Evolutionary conservation across 2,797 vertebrate genomes (phyloP).

Genomic region (Sebastes trivittatus): DNA sequence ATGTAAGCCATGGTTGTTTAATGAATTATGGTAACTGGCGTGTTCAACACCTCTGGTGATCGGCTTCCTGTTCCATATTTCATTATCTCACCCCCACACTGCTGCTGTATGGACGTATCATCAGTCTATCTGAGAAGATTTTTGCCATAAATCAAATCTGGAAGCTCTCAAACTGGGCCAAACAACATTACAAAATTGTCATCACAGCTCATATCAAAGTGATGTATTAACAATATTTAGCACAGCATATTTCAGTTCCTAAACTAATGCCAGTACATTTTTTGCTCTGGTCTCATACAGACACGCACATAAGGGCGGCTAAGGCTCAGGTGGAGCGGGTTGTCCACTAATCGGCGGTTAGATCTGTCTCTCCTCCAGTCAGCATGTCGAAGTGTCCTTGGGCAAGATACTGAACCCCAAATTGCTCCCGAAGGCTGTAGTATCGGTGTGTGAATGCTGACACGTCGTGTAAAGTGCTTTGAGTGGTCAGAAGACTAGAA

Average conservation of each 20-base stretch:
- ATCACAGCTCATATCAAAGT: conserved; percentile 1
- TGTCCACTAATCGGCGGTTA: too few species aligned
- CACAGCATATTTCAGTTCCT: background rate
- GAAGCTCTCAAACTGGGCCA: conserved; percentile 11
- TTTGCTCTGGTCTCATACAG: background rate
- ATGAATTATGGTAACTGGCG: background rate
- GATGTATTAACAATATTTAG: conserved; percentile 23
- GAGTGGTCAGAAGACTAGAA: too few species aligned
- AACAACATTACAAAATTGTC: conserved; percentile 36
- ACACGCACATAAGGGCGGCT: background rate
- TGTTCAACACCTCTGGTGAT: background rate
- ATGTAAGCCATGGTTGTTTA: background rate
- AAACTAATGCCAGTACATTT: background rate
- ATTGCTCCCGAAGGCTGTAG: too few species aligned
- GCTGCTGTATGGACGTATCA: conserved; percentile 3
- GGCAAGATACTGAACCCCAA: too few species aligned
- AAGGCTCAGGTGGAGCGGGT: accelerated
- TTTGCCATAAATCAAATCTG: conserved; percentile 32
- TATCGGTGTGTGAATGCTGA: too few species aligned
- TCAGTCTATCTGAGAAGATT: conserved; percentile 13
- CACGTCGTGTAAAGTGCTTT: too few species aligned
- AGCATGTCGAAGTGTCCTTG: too few species aligned
- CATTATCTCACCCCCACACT: background rate
- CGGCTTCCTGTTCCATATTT: conserved; percentile 22
- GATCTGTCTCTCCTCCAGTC: too few species aligned